Evolutionary conservation across 2,113 vertebrate species (phyloP), one percentile per base, ranked within the genome.

Genomic region (Callionymus lyra): DNA sequence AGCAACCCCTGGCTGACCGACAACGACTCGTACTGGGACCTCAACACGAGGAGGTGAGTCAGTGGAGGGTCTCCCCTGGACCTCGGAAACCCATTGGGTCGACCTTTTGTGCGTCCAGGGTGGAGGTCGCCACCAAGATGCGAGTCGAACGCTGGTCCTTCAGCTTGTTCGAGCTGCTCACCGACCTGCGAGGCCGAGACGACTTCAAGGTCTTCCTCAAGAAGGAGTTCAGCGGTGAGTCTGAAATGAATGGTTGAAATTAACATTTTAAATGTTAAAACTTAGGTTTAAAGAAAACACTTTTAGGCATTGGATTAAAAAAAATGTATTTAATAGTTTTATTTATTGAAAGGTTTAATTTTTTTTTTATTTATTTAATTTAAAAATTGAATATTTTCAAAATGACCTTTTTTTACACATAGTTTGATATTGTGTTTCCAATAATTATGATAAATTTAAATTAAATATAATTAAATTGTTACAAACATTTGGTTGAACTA

Each of bases 151-250:
- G 92, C 2, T 99, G 95, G 95, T 91, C 92, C 16, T 91, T 98
- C 77, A 93, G 92, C 56, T 89, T 99, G 73, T 90, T 75, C 0
- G 95, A 99, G 64, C 59, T 98, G 47, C 90, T 99, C 13, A 89
- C 59, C 0, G 95, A 99, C 57, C 89, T 90, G 2, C 87, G 94
- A 9, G 95, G 93, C 1, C 77, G 93, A 1, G 86, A 91, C 51
- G 93, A 88, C 76, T 99, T 99, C 77, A 93, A 93, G 82, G 8
- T 89, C 42, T 99, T 99, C 81, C 88, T 98, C n/a, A 97, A 88
- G 85, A 99, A 98, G 59, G 95, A 99, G 64, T 98, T 98, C 84
- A 99, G 95, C 1, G 95, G 95, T 99, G 76, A 0, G 74, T 50
- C n/a, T n/a, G n/a, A n/a, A n/a, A n/a, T n/a, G n/a, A n/a, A n/a